phyloP scores from a whole-genome alignment of 53 echinoderm and acorn worm genomes.

The Temnopleurus reevesii region DNA sequence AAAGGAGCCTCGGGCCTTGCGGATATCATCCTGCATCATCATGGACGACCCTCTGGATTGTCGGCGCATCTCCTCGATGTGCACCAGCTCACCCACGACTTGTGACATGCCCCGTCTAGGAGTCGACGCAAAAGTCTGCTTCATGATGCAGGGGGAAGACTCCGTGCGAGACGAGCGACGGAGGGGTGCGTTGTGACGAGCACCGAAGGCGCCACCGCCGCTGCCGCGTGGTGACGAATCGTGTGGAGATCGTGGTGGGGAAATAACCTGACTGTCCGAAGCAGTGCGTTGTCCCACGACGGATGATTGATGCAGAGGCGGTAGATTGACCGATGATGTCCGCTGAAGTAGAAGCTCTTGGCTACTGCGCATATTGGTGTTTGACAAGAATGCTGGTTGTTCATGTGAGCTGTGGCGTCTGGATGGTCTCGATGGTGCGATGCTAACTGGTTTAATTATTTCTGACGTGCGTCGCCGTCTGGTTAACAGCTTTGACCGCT shows the following conservation, averaged over 20 bases:
- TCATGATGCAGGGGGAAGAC: constrained; percentile 27
- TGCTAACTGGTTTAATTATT: neutral
- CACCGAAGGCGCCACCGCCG: neutral
- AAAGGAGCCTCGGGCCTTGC: neutral
- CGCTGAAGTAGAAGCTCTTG: constrained; percentile 2
- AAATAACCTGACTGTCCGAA: neutral
- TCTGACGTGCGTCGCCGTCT: constrained; percentile 19
- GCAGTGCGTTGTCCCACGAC: neutral
- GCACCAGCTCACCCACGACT: constrained; percentile 46
- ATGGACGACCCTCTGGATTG: constrained; percentile 5
- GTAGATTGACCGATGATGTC: constrained; percentile 42
- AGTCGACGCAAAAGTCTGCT: constrained; percentile 32
- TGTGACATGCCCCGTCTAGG: constrained; percentile 6
- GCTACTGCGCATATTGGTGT: neutral
- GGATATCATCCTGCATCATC: constrained; percentile 6
- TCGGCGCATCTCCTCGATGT: constrained; percentile 49
- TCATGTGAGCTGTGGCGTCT: constrained; percentile 43
- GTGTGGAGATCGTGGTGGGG: neutral
- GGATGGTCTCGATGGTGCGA: neutral
- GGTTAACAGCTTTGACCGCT: neutral
- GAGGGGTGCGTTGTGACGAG: neutral
- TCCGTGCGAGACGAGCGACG: constrained; percentile 21
- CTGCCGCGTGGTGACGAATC: neutral
- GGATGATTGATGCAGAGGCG: constrained; percentile 14
- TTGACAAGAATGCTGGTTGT: neutral